Percentiles rank a stretch among this genome's conserved stretches.
phyloP scores from a whole-genome alignment of 1,140 invertebrate species.

The Drosophila guanche region DNA sequence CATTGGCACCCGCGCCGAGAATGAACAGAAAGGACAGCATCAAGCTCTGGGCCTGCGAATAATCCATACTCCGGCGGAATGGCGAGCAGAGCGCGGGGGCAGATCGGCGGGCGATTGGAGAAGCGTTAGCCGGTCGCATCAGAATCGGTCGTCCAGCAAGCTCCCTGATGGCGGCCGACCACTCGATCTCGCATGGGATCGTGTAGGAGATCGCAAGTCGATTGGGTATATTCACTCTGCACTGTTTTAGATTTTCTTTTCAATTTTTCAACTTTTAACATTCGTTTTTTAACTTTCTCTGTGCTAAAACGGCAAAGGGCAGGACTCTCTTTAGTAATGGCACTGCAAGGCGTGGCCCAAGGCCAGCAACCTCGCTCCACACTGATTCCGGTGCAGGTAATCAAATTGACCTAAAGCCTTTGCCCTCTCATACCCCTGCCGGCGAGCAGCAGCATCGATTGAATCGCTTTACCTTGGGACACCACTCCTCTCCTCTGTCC shows the following conservation, averaged over 20 bases:
- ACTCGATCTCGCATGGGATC: conserved; percentile 27
- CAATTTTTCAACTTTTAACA: too few species aligned
- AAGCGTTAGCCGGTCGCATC: conserved; percentile 29
- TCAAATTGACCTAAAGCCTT: conserved; percentile 25
- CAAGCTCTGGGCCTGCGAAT: conserved; percentile 51
- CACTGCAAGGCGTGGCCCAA: too few species aligned
- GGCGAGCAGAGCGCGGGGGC: conserved; percentile 13
- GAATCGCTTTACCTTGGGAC: conserved; percentile 9
- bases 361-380: too few species aligned
- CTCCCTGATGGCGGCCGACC: not conserved
- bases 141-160: conserved; percentile 6
- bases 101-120: conserved; percentile 8
- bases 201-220: conserved; percentile 1
- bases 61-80: conserved; percentile 63
- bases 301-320: too few species aligned
- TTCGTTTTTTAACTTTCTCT: too few species aligned
- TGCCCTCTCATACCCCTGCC: not conserved
- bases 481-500: not conserved
- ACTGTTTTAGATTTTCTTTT: too few species aligned
- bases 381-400: conserved; percentile 35
- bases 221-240: conserved; percentile 18
- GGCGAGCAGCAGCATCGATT: conserved; percentile 12
- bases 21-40: conserved; percentile 58
- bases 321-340: too few species aligned
- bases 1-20: conserved; percentile 28